A percentile compares a stretch with the other conserved stretches of the same genome.
phyloP scores from a whole-genome alignment of 2,113 vertebrate species.

The Phyllostomus hastatus region DNA sequence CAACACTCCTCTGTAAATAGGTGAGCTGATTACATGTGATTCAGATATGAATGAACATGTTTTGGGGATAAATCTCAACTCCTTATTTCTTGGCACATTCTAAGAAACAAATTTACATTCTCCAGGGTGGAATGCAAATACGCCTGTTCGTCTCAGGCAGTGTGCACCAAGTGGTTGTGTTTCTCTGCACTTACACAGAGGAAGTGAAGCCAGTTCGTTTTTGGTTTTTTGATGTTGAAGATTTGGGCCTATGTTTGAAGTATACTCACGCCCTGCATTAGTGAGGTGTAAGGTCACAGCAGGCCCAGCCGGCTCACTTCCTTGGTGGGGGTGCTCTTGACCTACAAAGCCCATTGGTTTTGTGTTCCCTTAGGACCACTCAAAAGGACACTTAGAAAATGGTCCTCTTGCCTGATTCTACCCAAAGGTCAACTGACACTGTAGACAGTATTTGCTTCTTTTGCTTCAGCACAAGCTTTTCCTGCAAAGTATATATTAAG shows the following conservation, averaged over 20 bases:
- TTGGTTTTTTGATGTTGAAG: neutral
- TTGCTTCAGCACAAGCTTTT: neutral
- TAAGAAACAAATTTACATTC: neutral
- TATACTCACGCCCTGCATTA: neutral
- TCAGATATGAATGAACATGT: neutral
- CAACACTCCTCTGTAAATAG: neutral
- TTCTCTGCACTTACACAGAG: neutral
- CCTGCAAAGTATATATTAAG: neutral
- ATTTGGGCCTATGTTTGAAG: neutral
- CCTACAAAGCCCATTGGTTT: neutral
- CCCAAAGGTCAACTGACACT: neutral
- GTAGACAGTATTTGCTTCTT: neutral
- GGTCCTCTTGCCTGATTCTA: neutral
- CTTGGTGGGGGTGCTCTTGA: neutral
- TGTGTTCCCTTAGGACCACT: neutral
- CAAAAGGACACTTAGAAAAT: neutral
- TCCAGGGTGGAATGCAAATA: neutral
- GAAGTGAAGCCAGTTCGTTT: neutral
- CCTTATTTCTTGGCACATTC: neutral
- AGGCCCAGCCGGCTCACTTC: neutral
- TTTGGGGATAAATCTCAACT: neutral
- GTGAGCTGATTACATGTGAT: neutral
- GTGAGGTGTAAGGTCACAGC: neutral
- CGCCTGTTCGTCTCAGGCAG: neutral
- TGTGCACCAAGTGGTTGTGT: neutral